Evolutionary conservation across 2,797 vertebrate species (phyloP).

Genomic region (Dendrocincla tyrannina): DNA sequence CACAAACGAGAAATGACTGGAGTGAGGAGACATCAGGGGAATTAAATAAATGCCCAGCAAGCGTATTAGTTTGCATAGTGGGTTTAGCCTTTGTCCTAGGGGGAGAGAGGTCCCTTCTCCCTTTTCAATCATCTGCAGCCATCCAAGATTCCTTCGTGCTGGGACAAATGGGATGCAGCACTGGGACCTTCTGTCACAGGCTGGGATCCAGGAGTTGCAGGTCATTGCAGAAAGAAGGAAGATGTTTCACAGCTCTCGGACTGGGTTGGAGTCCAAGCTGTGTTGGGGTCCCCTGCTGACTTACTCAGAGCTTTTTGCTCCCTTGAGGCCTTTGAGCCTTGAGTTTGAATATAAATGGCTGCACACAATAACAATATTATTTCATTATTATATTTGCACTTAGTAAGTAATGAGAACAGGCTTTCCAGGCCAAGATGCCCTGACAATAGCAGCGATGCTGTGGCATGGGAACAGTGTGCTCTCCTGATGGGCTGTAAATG

Average conservation of each 20-base stretch:
- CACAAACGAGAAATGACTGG: not conserved
- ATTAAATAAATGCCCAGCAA: conserved; percentile 41
- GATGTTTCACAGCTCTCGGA: not conserved
- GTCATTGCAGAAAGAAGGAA: not conserved
- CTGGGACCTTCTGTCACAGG: not conserved
- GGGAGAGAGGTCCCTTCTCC: not conserved
- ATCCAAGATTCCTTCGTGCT: conserved; percentile 2
- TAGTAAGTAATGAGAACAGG: not conserved
- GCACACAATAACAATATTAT: not conserved
- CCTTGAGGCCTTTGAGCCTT: not conserved
- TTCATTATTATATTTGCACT: not conserved
- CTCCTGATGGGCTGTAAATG: conserved; percentile 7
- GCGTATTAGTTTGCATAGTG: conserved; percentile 6
- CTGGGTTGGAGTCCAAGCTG: not conserved
- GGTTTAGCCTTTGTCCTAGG: conserved; percentile 17
- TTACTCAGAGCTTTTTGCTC: not conserved
- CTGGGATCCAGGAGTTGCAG: not conserved
- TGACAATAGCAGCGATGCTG: not conserved
- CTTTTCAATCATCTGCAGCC: conserved; percentile 1
- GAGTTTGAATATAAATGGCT: not conserved
- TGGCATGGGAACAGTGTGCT: not conserved
- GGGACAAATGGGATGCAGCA: conserved; percentile 25
- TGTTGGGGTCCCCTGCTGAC: not conserved
- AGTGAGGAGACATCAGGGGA: conserved; percentile 26
- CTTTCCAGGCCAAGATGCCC: not conserved